Conservation (phyloP, 2,113 vertebrate genomes). For the Pyxicephalus adspersus region DNA sequence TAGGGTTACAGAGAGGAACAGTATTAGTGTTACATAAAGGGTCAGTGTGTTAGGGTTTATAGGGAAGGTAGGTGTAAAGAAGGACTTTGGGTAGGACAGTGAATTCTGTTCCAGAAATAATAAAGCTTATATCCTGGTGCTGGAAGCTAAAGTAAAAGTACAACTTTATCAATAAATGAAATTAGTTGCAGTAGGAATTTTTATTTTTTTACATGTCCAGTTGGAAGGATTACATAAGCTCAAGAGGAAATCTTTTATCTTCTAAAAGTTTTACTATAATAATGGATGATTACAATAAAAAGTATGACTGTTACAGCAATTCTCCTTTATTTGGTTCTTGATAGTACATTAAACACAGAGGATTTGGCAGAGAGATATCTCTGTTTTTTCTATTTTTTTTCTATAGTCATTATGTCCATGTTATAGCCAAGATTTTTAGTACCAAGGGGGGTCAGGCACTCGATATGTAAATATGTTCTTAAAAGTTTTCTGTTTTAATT, state of each 20-base stretch:
- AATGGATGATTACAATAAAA: conserved; percentile 29
- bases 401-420: not conserved
- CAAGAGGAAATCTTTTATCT: conserved; percentile 18
- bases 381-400: conserved; percentile 11
- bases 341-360: not conserved
- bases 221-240: conserved; percentile 35
- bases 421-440: not conserved
- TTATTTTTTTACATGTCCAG: conserved; percentile 13
- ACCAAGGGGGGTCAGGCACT: not conserved
- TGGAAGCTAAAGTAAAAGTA: not conserved
- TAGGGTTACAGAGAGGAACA: no score
- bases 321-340: not conserved
- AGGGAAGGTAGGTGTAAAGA: no score
- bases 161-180: not conserved
- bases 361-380: not conserved
- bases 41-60: no score
- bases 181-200: not conserved
- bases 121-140: no score
- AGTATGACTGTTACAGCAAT: conserved; percentile 11
- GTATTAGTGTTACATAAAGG: no score
- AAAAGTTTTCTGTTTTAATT: no score
- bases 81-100: no score
- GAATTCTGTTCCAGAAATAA: no score
- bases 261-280: conserved; percentile 3
- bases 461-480: no score